Base-by-base conservation (phyloP, 2,888 invertebrate species). In the Caenorhabditis parvicauda region DNA sequence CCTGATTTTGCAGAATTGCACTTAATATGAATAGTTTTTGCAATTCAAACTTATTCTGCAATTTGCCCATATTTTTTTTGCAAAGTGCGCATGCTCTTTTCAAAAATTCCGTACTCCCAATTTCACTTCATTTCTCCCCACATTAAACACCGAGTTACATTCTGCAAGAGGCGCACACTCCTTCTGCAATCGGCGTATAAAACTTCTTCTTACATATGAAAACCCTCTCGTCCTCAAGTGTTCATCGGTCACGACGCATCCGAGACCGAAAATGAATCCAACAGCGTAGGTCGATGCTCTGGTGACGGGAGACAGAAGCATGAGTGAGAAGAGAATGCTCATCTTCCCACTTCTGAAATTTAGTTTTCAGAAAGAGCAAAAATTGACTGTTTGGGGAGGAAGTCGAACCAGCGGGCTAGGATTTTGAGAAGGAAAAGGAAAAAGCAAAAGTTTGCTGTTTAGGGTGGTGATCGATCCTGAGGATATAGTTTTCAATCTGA, bases 181-280 rank as follows among this genome's bases (percentile, higher is more conserved):
- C 19, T 5, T n/a, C 19, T 21, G n/a, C 39, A 39, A 39, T 17
- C n/a, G 14, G 17, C 3, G 9, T 6, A 22, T 4, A n/a, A 32
- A 9, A 12, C 35, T 32, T 12, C 9, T 12, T 22, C 57, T 51
- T 14, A 62, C 62, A 42, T 63, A 63, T 9, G 47, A 19, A 17
- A 63, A 48, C 22, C 63, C 63, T 5, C 14, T 12, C n/a, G 44
- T 22, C 9, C 58, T 24, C 7, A 63, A 37, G 19, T 50, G 42
- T 2, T 64, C 56, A 1, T 41, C 46, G 19, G 64, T 46, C 5
- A 48, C 53, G 7, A 59, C 59, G 42, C 69, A 66, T 39, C 62
- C 60, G 43, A 67, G 59, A 21, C 70, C 71, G 42, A 71, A 71
- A 19, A 73, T 49, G 53, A 72, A 67, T 39, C 72, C 74, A 32